These are phyloP conservation scores for Acomys russatus DNA, from an alignment of 2,797 vertebrate species.

Conservation along the genomic window DNA sequence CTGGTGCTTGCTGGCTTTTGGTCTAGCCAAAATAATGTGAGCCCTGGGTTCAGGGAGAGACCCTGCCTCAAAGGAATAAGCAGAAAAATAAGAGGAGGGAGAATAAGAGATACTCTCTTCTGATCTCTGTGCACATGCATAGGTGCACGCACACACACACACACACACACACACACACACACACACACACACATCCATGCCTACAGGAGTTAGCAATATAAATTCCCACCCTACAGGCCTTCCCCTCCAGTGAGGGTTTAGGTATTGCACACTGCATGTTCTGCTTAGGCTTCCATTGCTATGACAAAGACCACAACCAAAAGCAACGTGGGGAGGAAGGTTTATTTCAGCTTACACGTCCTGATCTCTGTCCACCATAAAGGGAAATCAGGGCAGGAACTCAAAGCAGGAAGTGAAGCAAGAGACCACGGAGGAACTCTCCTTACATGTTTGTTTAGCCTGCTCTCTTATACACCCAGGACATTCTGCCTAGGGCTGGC, in stretches of 20 bases:
- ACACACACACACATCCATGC: background rate
- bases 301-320: background rate
- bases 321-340: background rate
- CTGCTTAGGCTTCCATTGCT: background rate
- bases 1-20: too few species aligned
- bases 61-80: too few species aligned
- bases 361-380: background rate
- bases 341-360: background rate
- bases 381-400: background rate
- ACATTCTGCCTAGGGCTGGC: background rate
- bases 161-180: background rate
- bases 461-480: background rate
- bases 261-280: rapidly evolving
- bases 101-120: too few species aligned
- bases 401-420: background rate
- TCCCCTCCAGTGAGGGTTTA: background rate
- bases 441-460: background rate
- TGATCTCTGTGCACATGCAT: too few species aligned
- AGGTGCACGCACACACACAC: too few species aligned
- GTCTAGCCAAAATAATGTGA: too few species aligned
- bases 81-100: too few species aligned
- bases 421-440: background rate
- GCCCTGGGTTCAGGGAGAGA: too few species aligned
- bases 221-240: background rate
- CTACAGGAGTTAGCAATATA: background rate